Evolutionary conservation across 2,888 invertebrate genomes (phyloP), one percentile per base, ranked within the genome.

Genomic region (Hyposoter didymator): DNA sequence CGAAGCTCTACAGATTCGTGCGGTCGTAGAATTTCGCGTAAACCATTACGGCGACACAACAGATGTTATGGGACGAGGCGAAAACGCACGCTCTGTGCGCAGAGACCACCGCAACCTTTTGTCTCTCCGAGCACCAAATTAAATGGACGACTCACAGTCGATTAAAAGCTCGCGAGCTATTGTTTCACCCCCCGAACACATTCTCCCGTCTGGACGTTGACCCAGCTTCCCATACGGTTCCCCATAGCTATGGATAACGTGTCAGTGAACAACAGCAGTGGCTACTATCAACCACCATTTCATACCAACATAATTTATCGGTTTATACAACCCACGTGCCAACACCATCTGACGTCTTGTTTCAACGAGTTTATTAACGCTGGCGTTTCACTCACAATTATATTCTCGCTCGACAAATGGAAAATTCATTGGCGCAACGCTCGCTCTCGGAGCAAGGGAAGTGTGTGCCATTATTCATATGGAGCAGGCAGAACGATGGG

Each of bases 331-430:
- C 84, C n/a, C n/a, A 81, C 84, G 62, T 74, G 84, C 78, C 84
- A 81, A 45, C 43, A 47, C 74, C 73, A 78, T 39, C 55, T 81
- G 84, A 84, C 81, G 81, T 81, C 67, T 67, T 78, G 81, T 78
- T 74, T 73, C 84, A 74, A 81, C 84, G 78, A 78, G 81, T 84
- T 84, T 84, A 81, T 78, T 78, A 81, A 84, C 80, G 78, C 78
- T 69, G 81, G 52, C 81, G 81, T 84, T 84, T 78, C 81, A 81
- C 74, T 49, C 59, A 78, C 84, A 81, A 84, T 84, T 84, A 84
- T 80, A 76, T 49, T 49, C 47, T 84, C 67, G 35, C 84, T 74
- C 28, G 47, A 70, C 84, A 78, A 78, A 81, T 73, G 59, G 67
- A 67, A 81, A 81, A 84, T 81, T 84, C 78, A 78, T 81, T 81